These are phyloP conservation scores for Nymphalis urticae DNA, from an alignment of 2,888 invertebrate genomes.

Conservation along the genomic window DNA sequence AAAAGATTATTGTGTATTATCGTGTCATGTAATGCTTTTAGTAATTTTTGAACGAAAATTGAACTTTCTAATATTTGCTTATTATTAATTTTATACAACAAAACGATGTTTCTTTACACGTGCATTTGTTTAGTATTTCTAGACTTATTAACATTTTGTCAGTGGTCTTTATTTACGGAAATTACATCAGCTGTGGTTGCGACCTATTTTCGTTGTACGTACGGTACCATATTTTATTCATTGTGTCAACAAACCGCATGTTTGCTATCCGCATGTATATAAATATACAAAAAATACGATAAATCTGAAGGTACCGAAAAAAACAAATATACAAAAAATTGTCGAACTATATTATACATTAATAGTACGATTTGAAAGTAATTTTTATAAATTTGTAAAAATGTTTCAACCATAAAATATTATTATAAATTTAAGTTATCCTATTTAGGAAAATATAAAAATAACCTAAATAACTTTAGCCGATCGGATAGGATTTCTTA, in stretches of 20 bases:
- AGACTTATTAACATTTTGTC: slow-evolving; percentile 7
- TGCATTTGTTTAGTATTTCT: slow-evolving; percentile 7
- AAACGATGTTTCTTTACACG: not conserved
- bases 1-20: too few relatives aligned
- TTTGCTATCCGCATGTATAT: not conserved
- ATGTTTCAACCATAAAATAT: too few relatives aligned
- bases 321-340: too few relatives aligned
- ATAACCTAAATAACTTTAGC: slow-evolving; percentile 1
- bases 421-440: too few relatives aligned
- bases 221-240: slow-evolving; percentile 13
- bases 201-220: slow-evolving; percentile 21
- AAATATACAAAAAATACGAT: slow-evolving; percentile 2
- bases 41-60: too few relatives aligned
- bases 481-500: not conserved
- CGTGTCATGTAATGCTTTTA: too few relatives aligned
- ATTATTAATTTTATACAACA: not conserved
- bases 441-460: not conserved
- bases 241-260: not conserved
- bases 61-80: too few relatives aligned
- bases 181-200: slow-evolving; percentile 23
- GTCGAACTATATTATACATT: too few relatives aligned
- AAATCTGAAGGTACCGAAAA: too few relatives aligned
- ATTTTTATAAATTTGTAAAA: too few relatives aligned
- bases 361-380: too few relatives aligned
- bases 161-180: slow-evolving; percentile 24